Conservation (phyloP, 2,888 invertebrate species). For the Octodonta nipae region DNA sequence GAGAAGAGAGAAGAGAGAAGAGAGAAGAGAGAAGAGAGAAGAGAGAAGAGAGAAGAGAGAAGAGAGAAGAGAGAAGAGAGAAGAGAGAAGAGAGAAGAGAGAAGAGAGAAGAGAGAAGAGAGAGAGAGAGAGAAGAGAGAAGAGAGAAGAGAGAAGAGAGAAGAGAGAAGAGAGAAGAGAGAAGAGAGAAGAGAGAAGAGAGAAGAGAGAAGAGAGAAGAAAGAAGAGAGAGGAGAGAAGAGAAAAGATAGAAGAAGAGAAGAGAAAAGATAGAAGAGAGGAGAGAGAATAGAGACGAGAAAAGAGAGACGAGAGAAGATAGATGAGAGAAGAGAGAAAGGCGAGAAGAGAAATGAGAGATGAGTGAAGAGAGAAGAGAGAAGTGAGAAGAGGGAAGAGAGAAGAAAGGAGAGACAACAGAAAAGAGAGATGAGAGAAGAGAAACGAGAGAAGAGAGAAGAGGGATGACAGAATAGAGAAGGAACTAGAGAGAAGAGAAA, state of each 20-base stretch:
- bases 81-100: background rate
- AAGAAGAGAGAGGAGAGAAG: background rate
- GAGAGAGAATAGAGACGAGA: slow-evolving; percentile 3
- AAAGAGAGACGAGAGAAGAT: slow-evolving; percentile 3
- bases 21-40: slow-evolving; percentile 1
- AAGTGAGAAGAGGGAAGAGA: too few relatives aligned
- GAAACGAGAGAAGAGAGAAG: too few relatives aligned
- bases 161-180: slow-evolving; percentile 2
- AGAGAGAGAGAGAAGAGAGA: background rate
- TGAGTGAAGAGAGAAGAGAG: too few relatives aligned
- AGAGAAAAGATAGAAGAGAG: too few relatives aligned
- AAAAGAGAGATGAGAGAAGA: background rate
- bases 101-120: slow-evolving; percentile 2
- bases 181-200: slow-evolving; percentile 2
- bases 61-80: slow-evolving; percentile 1
- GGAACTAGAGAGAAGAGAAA: too few relatives aligned
- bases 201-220: slow-evolving; percentile 3
- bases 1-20: background rate
- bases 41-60: slow-evolving; percentile 1
- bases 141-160: slow-evolving; percentile 4
- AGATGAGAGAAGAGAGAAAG: background rate
- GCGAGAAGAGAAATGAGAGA: background rate
- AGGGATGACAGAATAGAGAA: too few relatives aligned
- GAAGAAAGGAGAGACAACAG: background rate
- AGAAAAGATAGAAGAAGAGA: slow-evolving; percentile 1